These are phyloP conservation scores for Zelostemma sp. DNA, from an alignment of 1,140 invertebrate species.

Conservation along the genomic window DNA sequence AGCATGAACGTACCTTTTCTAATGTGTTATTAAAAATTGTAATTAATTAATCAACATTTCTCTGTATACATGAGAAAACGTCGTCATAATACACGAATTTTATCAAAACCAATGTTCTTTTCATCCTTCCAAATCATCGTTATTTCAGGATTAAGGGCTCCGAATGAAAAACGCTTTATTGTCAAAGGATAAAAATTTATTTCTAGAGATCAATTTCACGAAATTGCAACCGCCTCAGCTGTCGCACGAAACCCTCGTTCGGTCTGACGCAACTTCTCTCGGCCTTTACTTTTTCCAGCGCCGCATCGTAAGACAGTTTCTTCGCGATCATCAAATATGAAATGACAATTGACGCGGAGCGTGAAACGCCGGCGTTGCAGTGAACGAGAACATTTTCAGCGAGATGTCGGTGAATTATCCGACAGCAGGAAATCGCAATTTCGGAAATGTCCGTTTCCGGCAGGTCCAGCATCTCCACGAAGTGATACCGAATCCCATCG, in stretches of 20 bases:
- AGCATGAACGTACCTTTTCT: slow-evolving; percentile 63
- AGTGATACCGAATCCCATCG: slow-evolving; percentile 69
- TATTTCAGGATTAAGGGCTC: no score
- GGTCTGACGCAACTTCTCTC: slow-evolving; percentile 79
- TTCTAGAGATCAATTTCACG: slow-evolving; percentile 14
- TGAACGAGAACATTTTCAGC: slow-evolving; percentile 84
- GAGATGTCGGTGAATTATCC: slow-evolving; percentile 72
- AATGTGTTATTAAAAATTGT: slow-evolving; percentile 64
- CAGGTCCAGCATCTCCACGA: slow-evolving; percentile 77
- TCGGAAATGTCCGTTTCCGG: slow-evolving; percentile 75
- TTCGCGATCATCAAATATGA: slow-evolving; percentile 84
- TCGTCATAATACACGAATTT: slow-evolving; percentile 61
- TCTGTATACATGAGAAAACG: slow-evolving; percentile 60
- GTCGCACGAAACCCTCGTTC: slow-evolving; percentile 83
- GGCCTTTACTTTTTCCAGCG: slow-evolving; percentile 77
- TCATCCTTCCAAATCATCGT: no score
- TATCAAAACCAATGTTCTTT: slow-evolving; percentile 46
- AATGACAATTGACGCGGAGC: slow-evolving; percentile 86
- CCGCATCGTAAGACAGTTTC: slow-evolving; percentile 76
- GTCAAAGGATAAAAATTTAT: not conserved
- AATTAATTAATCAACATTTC: slow-evolving; percentile 62
- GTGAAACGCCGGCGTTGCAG: slow-evolving; percentile 92
- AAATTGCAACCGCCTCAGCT: slow-evolving; percentile 68
- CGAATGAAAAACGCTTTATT: no score
- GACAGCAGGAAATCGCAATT: slow-evolving; percentile 70